Percentiles rank a stretch among this genome's conserved stretches.
These are phyloP conservation scores for Fringilla coelebs DNA, from an alignment of 2,797 vertebrate species.

Conservation along the genomic window DNA sequence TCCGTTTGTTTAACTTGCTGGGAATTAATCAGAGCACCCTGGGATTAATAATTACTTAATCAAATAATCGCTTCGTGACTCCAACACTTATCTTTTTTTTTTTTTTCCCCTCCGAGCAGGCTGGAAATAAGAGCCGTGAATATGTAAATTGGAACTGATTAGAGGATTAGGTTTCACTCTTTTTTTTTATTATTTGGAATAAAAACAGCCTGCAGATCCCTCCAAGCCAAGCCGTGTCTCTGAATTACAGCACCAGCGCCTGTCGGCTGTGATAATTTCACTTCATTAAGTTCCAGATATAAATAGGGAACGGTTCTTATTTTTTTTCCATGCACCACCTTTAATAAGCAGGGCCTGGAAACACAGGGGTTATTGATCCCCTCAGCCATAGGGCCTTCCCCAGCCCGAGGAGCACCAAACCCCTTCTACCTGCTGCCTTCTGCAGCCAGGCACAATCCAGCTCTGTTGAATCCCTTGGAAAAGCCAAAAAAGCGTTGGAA, in stretches of 20 bases:
- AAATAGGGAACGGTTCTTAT: conserved; percentile 72
- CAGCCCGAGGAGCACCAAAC: conserved; percentile 36
- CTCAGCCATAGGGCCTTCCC: conserved; percentile 60
- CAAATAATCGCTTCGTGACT: conserved; percentile 78
- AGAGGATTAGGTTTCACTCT: conserved; percentile 77
- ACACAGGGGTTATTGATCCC: conserved; percentile 80
- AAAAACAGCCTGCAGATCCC: conserved; percentile 84
- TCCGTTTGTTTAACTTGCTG: conserved; percentile 72
- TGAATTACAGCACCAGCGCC: conserved; percentile 74
- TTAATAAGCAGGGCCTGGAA: conserved; percentile 72
- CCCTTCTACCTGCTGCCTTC: conserved; percentile 58
- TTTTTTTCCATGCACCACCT: conserved; percentile 82
- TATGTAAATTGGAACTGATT: conserved; percentile 91
- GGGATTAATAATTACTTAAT: conserved; percentile 84
- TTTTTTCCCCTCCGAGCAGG: conserved; percentile 37
- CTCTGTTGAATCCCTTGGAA: conserved; percentile 49
- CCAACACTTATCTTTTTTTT: conserved; percentile 72
- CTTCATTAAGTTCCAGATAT: conserved; percentile 90
- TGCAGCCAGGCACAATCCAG: conserved; percentile 52
- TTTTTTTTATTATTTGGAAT: conserved; percentile 79
- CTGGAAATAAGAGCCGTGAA: conserved; percentile 78
- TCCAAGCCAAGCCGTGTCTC: conserved; percentile 72
- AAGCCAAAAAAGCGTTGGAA: conserved; percentile 3
- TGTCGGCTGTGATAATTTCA: conserved; percentile 86
- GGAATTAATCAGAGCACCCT: conserved; percentile 72